Evolutionary conservation across 2,797 vertebrate genomes (phyloP), one percentile per base, ranked within the genome.

Genomic region (Phoxinus dragarum): DNA sequence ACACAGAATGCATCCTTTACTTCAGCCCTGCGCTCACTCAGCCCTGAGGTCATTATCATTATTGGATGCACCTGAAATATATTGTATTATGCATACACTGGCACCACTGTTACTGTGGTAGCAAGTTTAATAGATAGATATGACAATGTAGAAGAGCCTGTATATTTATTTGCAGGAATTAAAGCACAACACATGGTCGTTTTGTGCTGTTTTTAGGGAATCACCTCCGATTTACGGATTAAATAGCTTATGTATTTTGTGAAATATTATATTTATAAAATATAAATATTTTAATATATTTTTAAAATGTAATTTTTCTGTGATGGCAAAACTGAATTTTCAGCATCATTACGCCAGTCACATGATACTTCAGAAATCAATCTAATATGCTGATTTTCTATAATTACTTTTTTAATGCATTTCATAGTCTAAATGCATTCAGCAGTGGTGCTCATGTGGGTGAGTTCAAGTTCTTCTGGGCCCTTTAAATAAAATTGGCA

Each of bases 11-110:
- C n/a, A 54, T 81, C 19, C 17, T 61, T 75, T 73, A 77, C 64
- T 40, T 80, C n/a, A 71, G 67, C 61, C 17, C 23, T 27, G 69
- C 10, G 5, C 23, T 75, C 67, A 78, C 6, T 16, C 56, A 61
- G 3, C 38, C 8, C 56, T 64, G 76, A 23, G 52, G 2, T 80
- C 59, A 67, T 52, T 59, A 59, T 75, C 34, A 40, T 73, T 64
- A 75, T 44, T 66, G 34, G 67, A 85, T 71, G 52, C 61, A 66
- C 54, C 49, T 82, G 72, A 69, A 75, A 77, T 78, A 34, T 73
- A 77, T 77, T 77, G 49, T 10, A 36, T 69, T 79, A 40, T 82
- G 68, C 17, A 52, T 59, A 52, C 14, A 27, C 40, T 72, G 80
- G 73, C 11, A 6, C 73, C 73, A 71, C 27, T 77, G 66, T 74